A percentile compares a stretch with the other conserved stretches of the same genome.
Evolutionary conservation across 2,888 invertebrate species (phyloP).

Genomic region (Tanytarsus gracilentus): DNA sequence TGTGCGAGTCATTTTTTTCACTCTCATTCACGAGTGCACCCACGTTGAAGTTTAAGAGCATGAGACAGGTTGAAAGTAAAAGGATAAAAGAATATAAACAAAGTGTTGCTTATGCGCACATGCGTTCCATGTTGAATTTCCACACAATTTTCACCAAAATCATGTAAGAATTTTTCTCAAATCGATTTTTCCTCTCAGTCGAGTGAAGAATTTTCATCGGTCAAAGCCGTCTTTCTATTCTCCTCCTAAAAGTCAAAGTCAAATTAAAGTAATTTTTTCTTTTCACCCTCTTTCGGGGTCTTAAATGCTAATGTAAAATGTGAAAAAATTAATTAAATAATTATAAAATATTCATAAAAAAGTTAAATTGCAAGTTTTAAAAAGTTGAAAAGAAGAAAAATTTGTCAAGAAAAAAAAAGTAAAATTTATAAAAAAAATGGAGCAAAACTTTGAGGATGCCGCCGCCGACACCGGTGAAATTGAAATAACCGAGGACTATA

Average conservation of each 20-base stretch:
- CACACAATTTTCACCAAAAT: constrained; percentile 1
- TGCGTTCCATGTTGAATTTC: constrained; percentile 1
- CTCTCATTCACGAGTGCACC: no score
- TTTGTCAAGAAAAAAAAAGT: neutral
- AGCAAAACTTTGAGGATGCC: constrained; percentile 25
- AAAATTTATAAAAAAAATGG: neutral
- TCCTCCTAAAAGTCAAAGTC: no score
- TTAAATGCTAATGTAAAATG: no score
- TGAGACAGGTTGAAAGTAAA: constrained; percentile 5
- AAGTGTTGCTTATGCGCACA: constrained; percentile 18
- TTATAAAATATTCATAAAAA: no score
- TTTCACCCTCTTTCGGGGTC: no score
- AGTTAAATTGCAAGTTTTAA: neutral
- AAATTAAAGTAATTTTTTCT: no score
- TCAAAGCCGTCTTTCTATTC: neutral
- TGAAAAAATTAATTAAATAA: no score
- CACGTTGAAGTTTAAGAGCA: no score
- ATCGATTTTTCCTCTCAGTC: constrained; percentile 27
- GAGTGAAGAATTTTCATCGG: constrained; percentile 3
- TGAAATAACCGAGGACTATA: constrained; percentile 22
- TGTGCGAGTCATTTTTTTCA: no score
- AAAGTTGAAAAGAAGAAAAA: neutral
- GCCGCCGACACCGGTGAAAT: constrained; percentile 22
- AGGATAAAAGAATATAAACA: constrained; percentile 16
- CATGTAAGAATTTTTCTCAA: constrained; percentile 21